Evolutionary conservation across 2,888 invertebrate genomes (phyloP).

Genomic region (Nebria brevicollis): DNA sequence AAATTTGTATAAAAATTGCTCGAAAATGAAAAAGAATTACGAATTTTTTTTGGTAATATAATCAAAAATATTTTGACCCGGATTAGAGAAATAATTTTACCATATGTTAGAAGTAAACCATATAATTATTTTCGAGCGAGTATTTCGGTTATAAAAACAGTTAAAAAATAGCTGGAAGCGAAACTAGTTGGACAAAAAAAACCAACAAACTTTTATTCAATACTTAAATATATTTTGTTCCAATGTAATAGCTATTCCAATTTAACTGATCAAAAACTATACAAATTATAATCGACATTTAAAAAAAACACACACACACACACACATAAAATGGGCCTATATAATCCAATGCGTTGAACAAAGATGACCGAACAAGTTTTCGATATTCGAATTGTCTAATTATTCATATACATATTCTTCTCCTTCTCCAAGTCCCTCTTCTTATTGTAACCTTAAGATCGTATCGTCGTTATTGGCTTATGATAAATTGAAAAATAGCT

Average conservation of each 20-base stretch:
- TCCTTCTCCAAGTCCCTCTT: slow-evolving; percentile 49
- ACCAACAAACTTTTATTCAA: neutral
- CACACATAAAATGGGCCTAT: neutral
- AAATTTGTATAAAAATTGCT: neutral
- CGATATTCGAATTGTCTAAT: slow-evolving; percentile 57
- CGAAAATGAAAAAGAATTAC: neutral
- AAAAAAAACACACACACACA: neutral
- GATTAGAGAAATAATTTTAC: neutral
- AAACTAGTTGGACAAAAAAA: neutral
- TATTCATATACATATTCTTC: slow-evolving; percentile 55
- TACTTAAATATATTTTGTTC: neutral
- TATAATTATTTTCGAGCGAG: neutral
- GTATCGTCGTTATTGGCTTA: slow-evolving; percentile 52
- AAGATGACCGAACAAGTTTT: slow-evolving; percentile 48
- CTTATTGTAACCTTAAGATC: slow-evolving; percentile 49
- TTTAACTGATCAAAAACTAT: neutral
- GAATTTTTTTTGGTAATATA: neutral
- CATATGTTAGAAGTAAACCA: neutral
- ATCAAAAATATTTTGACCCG: neutral
- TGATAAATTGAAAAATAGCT: slow-evolving; percentile 58
- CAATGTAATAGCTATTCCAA: neutral
- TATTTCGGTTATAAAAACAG: neutral
- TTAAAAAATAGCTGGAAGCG: neutral
- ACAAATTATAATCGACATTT: neutral
- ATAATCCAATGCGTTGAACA: neutral